Evolutionary conservation across 2,113 vertebrate species (phyloP), one percentile per base, ranked within the genome.

Genomic region (Cryptomyrus ogoouensis): DNA sequence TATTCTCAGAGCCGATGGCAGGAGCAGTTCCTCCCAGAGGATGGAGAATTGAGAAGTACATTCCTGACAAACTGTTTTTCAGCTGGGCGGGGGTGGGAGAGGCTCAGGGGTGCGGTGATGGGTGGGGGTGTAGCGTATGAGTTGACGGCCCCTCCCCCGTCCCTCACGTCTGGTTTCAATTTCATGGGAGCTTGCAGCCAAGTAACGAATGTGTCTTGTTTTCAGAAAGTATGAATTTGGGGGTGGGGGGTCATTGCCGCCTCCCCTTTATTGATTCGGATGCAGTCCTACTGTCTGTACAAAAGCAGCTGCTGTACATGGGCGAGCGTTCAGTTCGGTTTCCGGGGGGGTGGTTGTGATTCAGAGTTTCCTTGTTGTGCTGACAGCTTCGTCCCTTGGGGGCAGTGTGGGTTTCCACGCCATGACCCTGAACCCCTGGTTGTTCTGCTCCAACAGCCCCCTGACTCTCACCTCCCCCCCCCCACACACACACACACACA

Each of bases 61-160:
- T 85, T 80, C 49, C 91, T 90, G 91, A 90, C 91, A 92, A 94
- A 92, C 92, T 94, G 94, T 90, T 95, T 94, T 94, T 92, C 92
- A 83, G 56, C 93, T 95, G 88, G 91, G 92, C 90, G 90, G 90
- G n/a, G 19, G 88, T 85, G 90, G 70, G 91, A 90, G 93, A 94
- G 93, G 94, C 91, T 90, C 35, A 83, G 89, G 90, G 92, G 92
- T 89, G 91, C 92, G 91, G 90, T 39, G 35, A 42, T 39, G 70
- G 35, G 70, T 19, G 9, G 15, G 70, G 27, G 70, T 74, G 19
- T 21, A 44, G 21, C 42, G 19, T 24, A 47, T 9, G 39, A 47
- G 35, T 3, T 1, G 4, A 7, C 21, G 4, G 83, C 44, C 44
- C 21, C 47, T 49, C n/a, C 21, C 4, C 9, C 44, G 0, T 8